Evolutionary conservation across 2,113 vertebrate species (phyloP), one percentile per base, ranked within the genome.

Genomic region (Plectropomus leopardus): DNA sequence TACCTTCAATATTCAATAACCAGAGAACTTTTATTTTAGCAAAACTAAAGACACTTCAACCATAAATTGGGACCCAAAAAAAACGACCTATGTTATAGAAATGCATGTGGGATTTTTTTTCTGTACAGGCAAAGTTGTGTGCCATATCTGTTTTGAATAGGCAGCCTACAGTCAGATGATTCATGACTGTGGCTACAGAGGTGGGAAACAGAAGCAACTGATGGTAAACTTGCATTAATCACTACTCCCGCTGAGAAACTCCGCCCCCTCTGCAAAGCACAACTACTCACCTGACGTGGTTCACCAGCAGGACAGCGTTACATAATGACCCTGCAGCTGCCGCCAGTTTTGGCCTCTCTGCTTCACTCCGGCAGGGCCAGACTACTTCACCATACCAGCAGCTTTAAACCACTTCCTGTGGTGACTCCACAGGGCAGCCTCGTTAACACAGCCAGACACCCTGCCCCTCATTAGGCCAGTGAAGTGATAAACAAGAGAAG

Each of bases 341-440:
- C 78, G 87, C 65, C 71, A 86, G 69, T 90, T 92, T 85, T 67
- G 82, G 76, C 66, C 57, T 72, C 70, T 79, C 72, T 82, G 73
- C 51, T 64, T 85, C 78, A 65, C 84, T 58, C 89, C 71, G 80
- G 73, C 72, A 14, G 58, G 48, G 82, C 61, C 80, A 82, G 82
- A 77, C 81, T 24, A 26, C 64, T 48, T 14, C 16, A n/a, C 83
- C 79, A 68, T 72, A 70, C 63, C 65, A 34, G 60, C 54, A 85
- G 80, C 83, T 76, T 86, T 76, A 86, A 89, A 90, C 90, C 87
- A 75, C 92, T 92, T 92, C 93, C 91, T 92, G 88, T 82, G 86
- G 89, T 80, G 80, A 79, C 60, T 91, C 76, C 24, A 30, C 76
- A 50, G 78, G 76, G 67, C 81, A 75, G 74, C 75, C 78, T 89